These are phyloP conservation scores for Amblyopsis hoosieri DNA, from an alignment of 2,797 vertebrate genomes.

Conservation along the genomic window DNA sequence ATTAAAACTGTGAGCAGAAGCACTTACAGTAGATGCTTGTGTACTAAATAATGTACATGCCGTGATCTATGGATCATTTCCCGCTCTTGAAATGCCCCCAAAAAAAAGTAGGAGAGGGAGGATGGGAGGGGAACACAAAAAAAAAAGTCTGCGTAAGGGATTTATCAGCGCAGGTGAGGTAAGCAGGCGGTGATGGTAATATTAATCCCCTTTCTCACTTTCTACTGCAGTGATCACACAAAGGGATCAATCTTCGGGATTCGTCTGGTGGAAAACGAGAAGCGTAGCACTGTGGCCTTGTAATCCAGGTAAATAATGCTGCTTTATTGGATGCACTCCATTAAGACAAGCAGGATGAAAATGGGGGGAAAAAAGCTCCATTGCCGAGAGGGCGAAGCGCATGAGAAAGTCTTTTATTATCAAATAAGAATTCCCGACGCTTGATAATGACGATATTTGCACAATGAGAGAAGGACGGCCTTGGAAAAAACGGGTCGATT, in stretches of 20 bases:
- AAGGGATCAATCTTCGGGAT: constrained; percentile 62
- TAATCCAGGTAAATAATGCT: constrained; percentile 71
- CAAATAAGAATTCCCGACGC: constrained; percentile 32
- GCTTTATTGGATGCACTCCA: constrained; percentile 59
- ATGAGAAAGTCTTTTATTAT: constrained; percentile 55
- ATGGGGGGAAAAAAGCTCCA: constrained; percentile 7
- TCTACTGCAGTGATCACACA: constrained; percentile 67
- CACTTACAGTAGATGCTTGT: constrained; percentile 78
- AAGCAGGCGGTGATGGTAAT: constrained; percentile 72
- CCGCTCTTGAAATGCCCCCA: constrained; percentile 40
- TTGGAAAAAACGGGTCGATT: constrained; percentile 52
- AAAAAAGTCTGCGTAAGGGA: constrained; percentile 61
- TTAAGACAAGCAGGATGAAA: constrained; percentile 34
- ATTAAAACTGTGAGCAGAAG: constrained; percentile 82
- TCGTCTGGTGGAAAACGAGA: constrained; percentile 64
- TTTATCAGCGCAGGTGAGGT: constrained; percentile 73
- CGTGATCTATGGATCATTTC: constrained; percentile 81
- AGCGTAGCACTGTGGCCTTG: constrained; percentile 56
- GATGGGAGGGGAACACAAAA: constrained; percentile 43
- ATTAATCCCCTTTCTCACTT: constrained; percentile 70
- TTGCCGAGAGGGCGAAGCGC: constrained; percentile 14
- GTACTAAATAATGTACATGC: constrained; percentile 84
- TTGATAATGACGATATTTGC: constrained; percentile 50
- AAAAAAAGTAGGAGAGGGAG: constrained; percentile 39
- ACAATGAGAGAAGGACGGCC: constrained; percentile 57